phyloP scores from a whole-genome alignment of 1,140 invertebrate genomes.

The Zaprionus gabonicus region DNA sequence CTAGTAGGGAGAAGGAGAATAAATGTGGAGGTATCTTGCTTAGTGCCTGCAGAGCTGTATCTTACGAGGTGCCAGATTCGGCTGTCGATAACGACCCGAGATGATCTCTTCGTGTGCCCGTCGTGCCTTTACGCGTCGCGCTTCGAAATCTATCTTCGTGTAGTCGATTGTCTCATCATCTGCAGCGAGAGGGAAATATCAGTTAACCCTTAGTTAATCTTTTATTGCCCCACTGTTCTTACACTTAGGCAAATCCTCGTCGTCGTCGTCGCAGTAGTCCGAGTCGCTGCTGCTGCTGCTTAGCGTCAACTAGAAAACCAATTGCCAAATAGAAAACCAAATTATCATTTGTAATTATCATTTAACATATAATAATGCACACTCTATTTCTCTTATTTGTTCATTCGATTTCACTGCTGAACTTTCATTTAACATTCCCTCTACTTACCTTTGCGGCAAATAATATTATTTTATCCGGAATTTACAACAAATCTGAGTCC shows the following conservation, averaged over 20 bases:
- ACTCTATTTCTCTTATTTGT: too few relatives aligned
- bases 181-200: slow-evolving; percentile 8
- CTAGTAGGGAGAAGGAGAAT: slow-evolving; percentile 18
- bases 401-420: too few relatives aligned
- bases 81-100: slow-evolving; percentile 81
- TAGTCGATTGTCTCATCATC: slow-evolving; percentile 81
- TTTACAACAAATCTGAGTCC: too few relatives aligned
- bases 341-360: too few relatives aligned
- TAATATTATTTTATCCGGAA: too few relatives aligned
- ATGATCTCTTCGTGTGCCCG: slow-evolving; percentile 83
- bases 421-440: too few relatives aligned
- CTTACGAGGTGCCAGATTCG: slow-evolving; percentile 79
- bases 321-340: background rate
- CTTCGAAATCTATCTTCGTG: slow-evolving; percentile 82
- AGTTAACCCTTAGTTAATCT: background rate
- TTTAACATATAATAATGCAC: too few relatives aligned
- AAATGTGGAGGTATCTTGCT: background rate
- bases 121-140: slow-evolving; percentile 76
- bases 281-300: slow-evolving; percentile 82
- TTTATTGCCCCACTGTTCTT: slow-evolving; percentile 10
- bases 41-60: background rate
- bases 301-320: slow-evolving; percentile 63
- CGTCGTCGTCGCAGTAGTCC: slow-evolving; percentile 79
- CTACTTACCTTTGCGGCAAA: too few relatives aligned
- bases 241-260: slow-evolving; percentile 79